Conservation (phyloP, 2,113 vertebrate species). For the Dipodomys merriami region DNA sequence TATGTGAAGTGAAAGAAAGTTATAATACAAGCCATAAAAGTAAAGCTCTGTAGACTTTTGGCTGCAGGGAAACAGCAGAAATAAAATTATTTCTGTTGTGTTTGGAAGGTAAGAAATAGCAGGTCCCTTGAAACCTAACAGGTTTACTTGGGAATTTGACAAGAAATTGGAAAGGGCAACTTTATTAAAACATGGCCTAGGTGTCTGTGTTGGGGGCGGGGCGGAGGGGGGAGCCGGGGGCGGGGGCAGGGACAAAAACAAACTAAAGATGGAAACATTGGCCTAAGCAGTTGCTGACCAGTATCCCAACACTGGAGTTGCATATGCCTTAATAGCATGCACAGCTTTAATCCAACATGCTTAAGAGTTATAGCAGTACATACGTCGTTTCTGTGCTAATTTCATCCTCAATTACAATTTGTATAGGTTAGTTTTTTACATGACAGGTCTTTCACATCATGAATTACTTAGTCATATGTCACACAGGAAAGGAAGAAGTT, state of each 20-base stretch:
- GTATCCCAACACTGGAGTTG: background rate
- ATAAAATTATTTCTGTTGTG: background rate
- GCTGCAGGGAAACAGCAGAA: background rate
- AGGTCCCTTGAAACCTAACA: background rate
- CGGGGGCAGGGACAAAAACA: background rate
- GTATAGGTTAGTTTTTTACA: constrained; percentile 22
- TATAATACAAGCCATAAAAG: background rate
- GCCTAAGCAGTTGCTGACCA: background rate
- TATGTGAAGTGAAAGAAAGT: constrained; percentile 31
- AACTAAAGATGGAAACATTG: background rate
- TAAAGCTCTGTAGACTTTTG: background rate
- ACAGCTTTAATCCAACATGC: background rate
- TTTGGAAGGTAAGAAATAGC: background rate
- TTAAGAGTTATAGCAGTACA: background rate
- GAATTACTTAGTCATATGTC: background rate
- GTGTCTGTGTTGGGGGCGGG: background rate
- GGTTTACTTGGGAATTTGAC: background rate
- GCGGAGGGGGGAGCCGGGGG: too few relatives aligned
- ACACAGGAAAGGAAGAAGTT: background rate
- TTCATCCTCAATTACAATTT: background rate
- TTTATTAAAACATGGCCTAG: background rate
- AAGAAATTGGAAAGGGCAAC: background rate
- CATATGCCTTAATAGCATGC: background rate
- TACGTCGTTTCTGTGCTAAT: background rate
- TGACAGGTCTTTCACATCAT: background rate